A percentile compares a stretch with the other conserved stretches of the same genome.
phyloP scores from a whole-genome alignment of 2,113 vertebrate genomes.

The Seriola dumerili region DNA sequence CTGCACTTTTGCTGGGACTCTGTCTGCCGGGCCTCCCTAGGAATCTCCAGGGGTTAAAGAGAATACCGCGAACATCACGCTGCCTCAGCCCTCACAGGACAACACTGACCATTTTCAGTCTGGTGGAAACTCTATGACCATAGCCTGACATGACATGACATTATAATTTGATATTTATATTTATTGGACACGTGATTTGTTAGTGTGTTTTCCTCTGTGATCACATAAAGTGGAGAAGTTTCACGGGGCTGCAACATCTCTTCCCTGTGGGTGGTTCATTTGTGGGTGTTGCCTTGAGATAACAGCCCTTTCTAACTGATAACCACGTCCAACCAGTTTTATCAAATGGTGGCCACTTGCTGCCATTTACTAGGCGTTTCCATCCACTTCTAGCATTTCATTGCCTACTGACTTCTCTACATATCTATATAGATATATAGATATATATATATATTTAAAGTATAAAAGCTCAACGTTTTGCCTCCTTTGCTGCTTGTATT shows the following conservation, averaged over 20 bases:
- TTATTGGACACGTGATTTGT: conserved; percentile 42
- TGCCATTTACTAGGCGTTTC: not conserved
- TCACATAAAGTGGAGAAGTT: conserved; percentile 8
- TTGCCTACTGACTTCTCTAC: too few species aligned
- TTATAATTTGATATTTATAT: conserved; percentile 38
- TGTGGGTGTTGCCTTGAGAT: conserved; percentile 12
- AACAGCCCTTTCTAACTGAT: not conserved
- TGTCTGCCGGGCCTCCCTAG: conserved; percentile 70
- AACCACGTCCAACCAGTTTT: not conserved
- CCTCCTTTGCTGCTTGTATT: conserved; percentile 26
- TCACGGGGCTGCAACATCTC: not conserved
- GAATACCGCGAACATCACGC: conserved; percentile 9
- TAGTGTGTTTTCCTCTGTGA: not conserved
- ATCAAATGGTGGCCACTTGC: not conserved
- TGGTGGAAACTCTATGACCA: conserved; percentile 42
- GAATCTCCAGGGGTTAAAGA: conserved; percentile 57
- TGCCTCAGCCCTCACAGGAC: not conserved
- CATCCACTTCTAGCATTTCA: conserved; percentile 15
- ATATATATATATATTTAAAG: not conserved
- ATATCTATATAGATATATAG: too few species aligned
- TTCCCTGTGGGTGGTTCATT: not conserved
- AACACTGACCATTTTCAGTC: not conserved
- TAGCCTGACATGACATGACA: not conserved
- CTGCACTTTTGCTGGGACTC: conserved; percentile 85
- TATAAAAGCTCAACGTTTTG: conserved; percentile 10